phyloP scores from a whole-genome alignment of 37 sponge, comb jelly and placozoan species.

The Haliclona indistincta region DNA sequence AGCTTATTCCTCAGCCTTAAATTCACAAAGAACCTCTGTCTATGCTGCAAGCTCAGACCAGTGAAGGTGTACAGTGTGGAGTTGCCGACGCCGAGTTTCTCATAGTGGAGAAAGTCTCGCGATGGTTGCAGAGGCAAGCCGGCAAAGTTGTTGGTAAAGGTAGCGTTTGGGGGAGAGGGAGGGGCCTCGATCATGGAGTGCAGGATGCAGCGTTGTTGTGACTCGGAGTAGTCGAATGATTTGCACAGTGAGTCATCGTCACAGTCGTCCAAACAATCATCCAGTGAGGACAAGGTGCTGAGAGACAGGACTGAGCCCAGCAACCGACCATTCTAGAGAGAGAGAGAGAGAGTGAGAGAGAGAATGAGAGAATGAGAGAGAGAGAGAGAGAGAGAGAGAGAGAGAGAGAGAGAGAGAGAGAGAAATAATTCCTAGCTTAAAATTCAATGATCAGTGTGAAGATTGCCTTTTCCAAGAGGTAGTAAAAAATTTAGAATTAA shows the following conservation, averaged over 20 bases:
- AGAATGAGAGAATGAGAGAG: not conserved
- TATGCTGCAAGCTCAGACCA: conserved; percentile 37
- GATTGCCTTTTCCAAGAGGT: too few species aligned
- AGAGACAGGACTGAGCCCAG: conserved; percentile 5
- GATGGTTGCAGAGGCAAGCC: conserved; percentile 38
- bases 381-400: too few species aligned
- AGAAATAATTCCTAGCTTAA: too few species aligned
- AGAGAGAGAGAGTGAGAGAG: not conserved
- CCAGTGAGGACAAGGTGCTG: not conserved
- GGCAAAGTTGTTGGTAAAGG: conserved; percentile 47
- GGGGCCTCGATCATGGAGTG: conserved; percentile 73
- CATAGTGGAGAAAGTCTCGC: conserved; percentile 55
- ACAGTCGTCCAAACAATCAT: conserved; percentile 46
- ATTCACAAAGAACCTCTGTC: conserved; percentile 63
- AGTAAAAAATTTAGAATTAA: too few species aligned
- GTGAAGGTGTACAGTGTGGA: conserved; percentile 24
- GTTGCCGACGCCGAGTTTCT: conserved; percentile 74
- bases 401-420: too few species aligned
- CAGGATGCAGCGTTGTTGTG: conserved; percentile 48
- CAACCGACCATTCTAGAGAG: conserved; percentile 43
- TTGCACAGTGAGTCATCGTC: conserved; percentile 14
- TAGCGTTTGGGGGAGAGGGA: not conserved
- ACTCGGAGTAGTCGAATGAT: conserved; percentile 72
- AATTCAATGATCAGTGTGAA: too few species aligned
- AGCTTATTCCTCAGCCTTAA: conserved; percentile 61